Base-by-base conservation (phyloP, 2,888 invertebrate genomes). In the Aelia acuminata region DNA sequence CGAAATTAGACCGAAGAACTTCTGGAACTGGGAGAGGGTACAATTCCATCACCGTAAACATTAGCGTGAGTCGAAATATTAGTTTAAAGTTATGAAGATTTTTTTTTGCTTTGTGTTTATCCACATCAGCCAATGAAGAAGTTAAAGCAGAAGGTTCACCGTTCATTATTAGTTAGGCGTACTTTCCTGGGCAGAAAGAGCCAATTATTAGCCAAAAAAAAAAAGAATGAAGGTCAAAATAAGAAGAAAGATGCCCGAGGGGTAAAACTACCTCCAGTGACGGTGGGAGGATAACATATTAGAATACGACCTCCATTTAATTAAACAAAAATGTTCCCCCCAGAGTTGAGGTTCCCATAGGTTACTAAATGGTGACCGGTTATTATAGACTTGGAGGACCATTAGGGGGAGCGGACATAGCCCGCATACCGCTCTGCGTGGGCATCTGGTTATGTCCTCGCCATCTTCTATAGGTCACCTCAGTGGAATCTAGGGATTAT, bases 221-320 rank as follows among this genome's bases (percentile, higher is more conserved):
- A 8, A 70, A 35, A 70, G 7, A 26, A 35, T 26, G 31, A 20
- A 20, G 35, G 35, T 8, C 31, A 20, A 18, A 35, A 13, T 1
- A 35, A 35, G 5, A 35, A 57, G 26, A 26, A 57, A 70, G 26
- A 35, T 22, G 63, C 31, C 31, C 35, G 18, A 57, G 26, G 26
- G 63, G n/a, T n/a, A n/a, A n/a, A n/a, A n/a, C 13, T 70, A 18
- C 15, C 18, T 35, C 31, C 15, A 18, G 63, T 18, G 63, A 18
- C 18, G 63, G 20, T 70, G 35, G 63, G 31, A 70, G 63, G 63
- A 70, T 70, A 70, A 70, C 63, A 70, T 57, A 26, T 26, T 57
- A 57, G 7, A 53, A 53, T 53, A 2, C 53, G 7, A 50, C 50
- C 53, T 57, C 13, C 13, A 26, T 20, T 70, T 70, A 70, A 70